Conservation (phyloP, 2,113 vertebrate species). For the Salvelinus alpinus region DNA sequence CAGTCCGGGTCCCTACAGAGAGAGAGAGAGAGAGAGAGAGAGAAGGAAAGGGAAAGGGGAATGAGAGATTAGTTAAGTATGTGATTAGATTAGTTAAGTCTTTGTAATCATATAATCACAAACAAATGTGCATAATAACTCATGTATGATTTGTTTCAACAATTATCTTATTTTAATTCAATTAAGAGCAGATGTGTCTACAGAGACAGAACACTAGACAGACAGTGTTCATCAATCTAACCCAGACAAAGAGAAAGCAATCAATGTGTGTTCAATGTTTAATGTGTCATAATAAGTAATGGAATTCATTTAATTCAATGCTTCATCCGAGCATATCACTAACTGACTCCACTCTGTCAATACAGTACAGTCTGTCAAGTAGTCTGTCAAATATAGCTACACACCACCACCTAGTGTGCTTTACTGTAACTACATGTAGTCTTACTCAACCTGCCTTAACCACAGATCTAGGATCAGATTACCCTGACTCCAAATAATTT, state of each 20-base stretch:
- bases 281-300: conserved; percentile 41
- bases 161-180: conserved; percentile 1
- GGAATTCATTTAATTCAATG: conserved; percentile 37
- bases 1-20: conserved; percentile 82
- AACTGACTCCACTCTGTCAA: conserved; percentile 17
- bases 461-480: too few relatives aligned
- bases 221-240: background rate
- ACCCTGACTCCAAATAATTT: too few relatives aligned
- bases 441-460: background rate
- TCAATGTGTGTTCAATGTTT: conserved; percentile 51
- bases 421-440: background rate
- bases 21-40: conserved; percentile 18
- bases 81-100: too few relatives aligned
- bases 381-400: background rate
- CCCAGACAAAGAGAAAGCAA: conserved; percentile 18
- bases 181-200: background rate
- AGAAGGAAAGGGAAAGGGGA: background rate
- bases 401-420: conserved; percentile 44
- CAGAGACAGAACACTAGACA: background rate
- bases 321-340: conserved; percentile 43
- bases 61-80: background rate
- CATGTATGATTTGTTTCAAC: background rate
- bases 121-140: background rate
- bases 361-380: background rate
- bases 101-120: background rate